These are phyloP conservation scores for Trachelus troglodyta DNA, from an alignment of 2,888 invertebrate species.

Conservation along the genomic window DNA sequence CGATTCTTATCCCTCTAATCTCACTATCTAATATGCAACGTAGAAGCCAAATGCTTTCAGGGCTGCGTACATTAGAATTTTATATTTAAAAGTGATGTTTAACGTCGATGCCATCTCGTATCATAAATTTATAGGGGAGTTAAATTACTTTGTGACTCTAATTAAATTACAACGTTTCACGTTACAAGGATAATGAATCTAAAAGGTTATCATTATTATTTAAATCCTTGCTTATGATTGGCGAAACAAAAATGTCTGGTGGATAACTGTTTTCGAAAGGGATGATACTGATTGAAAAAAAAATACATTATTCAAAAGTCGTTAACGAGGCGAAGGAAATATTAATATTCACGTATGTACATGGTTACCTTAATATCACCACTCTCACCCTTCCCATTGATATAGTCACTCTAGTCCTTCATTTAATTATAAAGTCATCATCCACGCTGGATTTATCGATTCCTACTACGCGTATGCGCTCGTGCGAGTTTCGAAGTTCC, in stretches of 20 bases:
- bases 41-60: background rate
- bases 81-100: conserved; percentile 3
- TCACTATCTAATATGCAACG: background rate
- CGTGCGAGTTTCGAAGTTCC: background rate
- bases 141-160: conserved; percentile 19
- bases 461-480: background rate
- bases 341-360: background rate
- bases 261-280: background rate
- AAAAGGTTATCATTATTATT: too few relatives aligned
- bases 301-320: background rate
- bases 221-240: background rate
- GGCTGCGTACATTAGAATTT: background rate
- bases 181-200: conserved; percentile 5
- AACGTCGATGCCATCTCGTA: conserved; percentile 3
- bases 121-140: background rate
- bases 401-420: background rate
- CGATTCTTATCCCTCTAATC: conserved; percentile 5
- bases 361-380: background rate
- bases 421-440: background rate
- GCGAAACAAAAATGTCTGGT: background rate
- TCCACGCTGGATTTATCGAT: background rate
- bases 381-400: background rate
- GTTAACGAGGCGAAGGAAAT: background rate
- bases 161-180: conserved; percentile 17
- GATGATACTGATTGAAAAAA: background rate